These are phyloP conservation scores for Dolichopus griseipennis DNA, from an alignment of 2,888 invertebrate species.

Conservation along the genomic window DNA sequence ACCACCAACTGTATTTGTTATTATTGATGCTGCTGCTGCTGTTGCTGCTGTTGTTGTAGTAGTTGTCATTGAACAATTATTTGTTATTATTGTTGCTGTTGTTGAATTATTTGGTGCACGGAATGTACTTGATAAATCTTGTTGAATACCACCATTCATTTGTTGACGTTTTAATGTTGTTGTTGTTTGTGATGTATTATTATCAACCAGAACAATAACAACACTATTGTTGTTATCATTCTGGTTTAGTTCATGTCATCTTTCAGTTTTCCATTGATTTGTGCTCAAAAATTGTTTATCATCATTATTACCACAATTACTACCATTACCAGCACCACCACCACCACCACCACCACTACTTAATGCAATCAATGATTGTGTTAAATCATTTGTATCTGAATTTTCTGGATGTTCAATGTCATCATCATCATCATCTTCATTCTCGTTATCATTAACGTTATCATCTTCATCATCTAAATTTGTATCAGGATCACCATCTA, in stretches of 20 bases:
- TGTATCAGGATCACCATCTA: background rate
- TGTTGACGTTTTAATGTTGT: slow-evolving; percentile 14
- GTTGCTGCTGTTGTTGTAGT: background rate
- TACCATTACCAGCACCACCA: slow-evolving; percentile 17
- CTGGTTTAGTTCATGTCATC: slow-evolving; percentile 26
- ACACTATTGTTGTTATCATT: slow-evolving; percentile 24
- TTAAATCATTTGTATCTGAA: slow-evolving; percentile 35
- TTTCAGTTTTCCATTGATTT: slow-evolving; percentile 26
- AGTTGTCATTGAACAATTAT: background rate
- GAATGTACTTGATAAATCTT: slow-evolving; percentile 3
- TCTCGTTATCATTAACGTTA: slow-evolving; percentile 29
- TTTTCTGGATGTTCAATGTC: slow-evolving; percentile 25
- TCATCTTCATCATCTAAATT: background rate
- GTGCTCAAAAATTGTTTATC: slow-evolving; percentile 38
- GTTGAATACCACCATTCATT: slow-evolving; percentile 12
- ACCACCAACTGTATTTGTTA: background rate
- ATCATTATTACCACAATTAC: slow-evolving; percentile 28
- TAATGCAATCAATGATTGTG: slow-evolving; percentile 40
- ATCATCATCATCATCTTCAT: slow-evolving; percentile 31
- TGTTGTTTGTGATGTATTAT: slow-evolving; percentile 25
- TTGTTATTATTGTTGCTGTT: slow-evolving; percentile 1
- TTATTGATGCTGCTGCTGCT: background rate
- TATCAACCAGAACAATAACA: slow-evolving; percentile 25
- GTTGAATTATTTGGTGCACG: slow-evolving; percentile 2
- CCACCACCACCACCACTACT: slow-evolving; percentile 30